These are phyloP conservation scores for Bungarus multicinctus DNA, from an alignment of 2,113 vertebrate genomes.

Conservation along the genomic window DNA sequence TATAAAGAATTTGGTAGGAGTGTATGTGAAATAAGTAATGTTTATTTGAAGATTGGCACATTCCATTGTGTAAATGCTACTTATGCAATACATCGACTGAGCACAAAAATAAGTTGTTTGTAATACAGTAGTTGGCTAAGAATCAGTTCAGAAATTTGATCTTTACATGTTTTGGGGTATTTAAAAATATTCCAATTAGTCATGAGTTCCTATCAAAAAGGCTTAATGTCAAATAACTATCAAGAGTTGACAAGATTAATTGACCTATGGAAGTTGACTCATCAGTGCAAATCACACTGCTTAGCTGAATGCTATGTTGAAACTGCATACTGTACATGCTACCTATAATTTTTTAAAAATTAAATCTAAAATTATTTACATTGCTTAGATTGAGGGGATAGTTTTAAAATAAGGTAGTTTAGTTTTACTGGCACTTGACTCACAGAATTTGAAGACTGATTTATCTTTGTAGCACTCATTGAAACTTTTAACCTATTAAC, in stretches of 20 bases:
- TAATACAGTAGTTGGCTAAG: not conserved
- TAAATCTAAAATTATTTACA: not conserved
- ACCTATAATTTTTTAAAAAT: not conserved
- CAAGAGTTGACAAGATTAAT: slow-evolving; percentile 2
- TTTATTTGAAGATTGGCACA: not conserved
- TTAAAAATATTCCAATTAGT: not conserved
- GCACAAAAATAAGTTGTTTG: not conserved
- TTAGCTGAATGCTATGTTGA: not conserved
- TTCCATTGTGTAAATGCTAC: not conserved
- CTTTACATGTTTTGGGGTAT: not conserved
- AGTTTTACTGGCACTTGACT: not conserved
- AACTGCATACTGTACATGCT: not conserved
- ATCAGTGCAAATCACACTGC: not conserved
- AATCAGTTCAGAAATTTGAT: not conserved
- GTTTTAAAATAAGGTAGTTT: not conserved
- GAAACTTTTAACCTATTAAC: not conserved
- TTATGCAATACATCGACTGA: not conserved
- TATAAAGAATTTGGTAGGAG: not conserved
- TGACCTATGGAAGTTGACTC: not conserved
- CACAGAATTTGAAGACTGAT: not conserved
- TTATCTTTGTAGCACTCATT: not conserved
- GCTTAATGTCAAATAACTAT: not conserved
- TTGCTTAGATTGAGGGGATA: not conserved
- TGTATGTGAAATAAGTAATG: not conserved
- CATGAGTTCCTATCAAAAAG: not conserved